Base-by-base conservation (phyloP, 64 coral and sea anemone species). In the Montipora capricornis region DNA sequence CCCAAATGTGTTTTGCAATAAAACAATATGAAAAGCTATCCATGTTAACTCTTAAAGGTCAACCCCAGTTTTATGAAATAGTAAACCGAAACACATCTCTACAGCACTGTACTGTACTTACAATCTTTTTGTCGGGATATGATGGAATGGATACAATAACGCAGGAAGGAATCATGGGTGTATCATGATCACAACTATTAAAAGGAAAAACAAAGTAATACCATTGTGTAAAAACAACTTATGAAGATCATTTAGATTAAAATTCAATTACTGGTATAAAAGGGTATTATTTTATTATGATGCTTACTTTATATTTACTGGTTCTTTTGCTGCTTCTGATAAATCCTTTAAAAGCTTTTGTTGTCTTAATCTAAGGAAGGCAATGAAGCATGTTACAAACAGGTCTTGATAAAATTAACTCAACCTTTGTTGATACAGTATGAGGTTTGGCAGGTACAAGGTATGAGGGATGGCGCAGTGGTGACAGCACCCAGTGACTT, bases 321-420 rank as follows among this genome's bases (percentile, higher is more conserved):
- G 92, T 94, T 97, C 95, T 74, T 94, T 97, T 16, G 95, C 92
- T 51, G 95, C 95, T 68, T 97, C 95, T 49, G 90, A 64, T 20
- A 97, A 76, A 49, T 91, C 92, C 70, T 89, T 94, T 44, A 94
- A 82, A 2, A 94, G 53, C 51, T 97, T 90, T 91, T 83, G 89
- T 58, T 97, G 92, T 47, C 89, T 57, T 50, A 29, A 53, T 94
- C 95, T 93, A 74, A 49, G 29, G 17, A 29, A 53, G 26, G 5
- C 78, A 84, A 79, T 7, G 75, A 53, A 47, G 1, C 2, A 71
- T 14, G 68, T 37, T 37, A 37, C 37, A 37, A 51, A 59, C 17
- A 84, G 12, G 10, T 75, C 9, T 12, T 15, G 11, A 16, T 14
- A 9, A 47, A 20, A n/a, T 59, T n/a, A 44, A 57, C 53, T 57